Base-by-base conservation (phyloP, 2,888 invertebrate species). In the Acanthosoma haemorrhoidale region DNA sequence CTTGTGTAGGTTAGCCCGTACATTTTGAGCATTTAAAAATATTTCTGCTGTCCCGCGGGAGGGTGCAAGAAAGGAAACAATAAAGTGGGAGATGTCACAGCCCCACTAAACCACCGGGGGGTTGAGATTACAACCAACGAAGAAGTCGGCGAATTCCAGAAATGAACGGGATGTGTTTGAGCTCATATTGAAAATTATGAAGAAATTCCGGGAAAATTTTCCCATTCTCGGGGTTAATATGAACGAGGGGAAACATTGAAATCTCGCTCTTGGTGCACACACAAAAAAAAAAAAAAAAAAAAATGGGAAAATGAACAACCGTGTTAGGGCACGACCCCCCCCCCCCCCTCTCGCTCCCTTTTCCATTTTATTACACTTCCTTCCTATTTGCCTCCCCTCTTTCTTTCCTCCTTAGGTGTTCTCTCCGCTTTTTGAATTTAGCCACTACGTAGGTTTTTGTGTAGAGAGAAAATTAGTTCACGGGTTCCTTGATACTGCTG, bases 151-250 rank as follows among this genome's bases (percentile, higher is more conserved):
- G 63, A 38, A 63, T 63, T 63, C 63, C 39, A 29, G 41, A 39
- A 41, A 63, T 41, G 36, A 63, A 63, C 8, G 8, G 38, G 38
- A n/a, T 38, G 18, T 21, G 18, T 38, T 61, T 61, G 21, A 5
- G 11, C 38, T 63, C 63, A 63, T 63, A 63, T 63, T 39, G 63
- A 41, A 63, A 63, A 36, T 63, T 36, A 63, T 63, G 41, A 63
- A 15, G 25, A 39, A 63, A 63, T 63, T 63, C 63, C 41, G 11
- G 2, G 15, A 16, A 39, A 63, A 63, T 63, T 57, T 63, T 25
- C 61, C 34, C 61, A 16, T 61, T 61, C 63, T 41, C 25, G 41
- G 16, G 36, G 41, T 38, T 63, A 63, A 63, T 63, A 63, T 63
- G 36, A 63, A 39, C n/a, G 25, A 63, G 63, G 36, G 61, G 61